Conservation (phyloP, 1,140 invertebrate genomes). For the Bicyclus anynana region DNA sequence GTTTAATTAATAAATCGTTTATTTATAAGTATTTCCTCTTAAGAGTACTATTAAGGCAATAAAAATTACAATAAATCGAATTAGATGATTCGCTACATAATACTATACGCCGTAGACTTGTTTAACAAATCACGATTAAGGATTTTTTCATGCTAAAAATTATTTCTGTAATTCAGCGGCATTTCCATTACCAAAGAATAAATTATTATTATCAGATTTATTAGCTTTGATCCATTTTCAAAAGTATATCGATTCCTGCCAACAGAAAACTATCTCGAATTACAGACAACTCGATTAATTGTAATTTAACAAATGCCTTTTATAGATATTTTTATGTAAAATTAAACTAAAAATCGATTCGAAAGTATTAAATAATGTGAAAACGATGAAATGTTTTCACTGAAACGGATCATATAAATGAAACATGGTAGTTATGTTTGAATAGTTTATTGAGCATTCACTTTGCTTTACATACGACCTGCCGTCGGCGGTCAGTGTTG, state of each 20-base stretch:
- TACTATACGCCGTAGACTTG: too few species aligned
- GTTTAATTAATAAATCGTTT: neutral
- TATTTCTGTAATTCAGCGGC: too few species aligned
- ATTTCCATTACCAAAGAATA: too few species aligned
- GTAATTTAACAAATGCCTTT: too few species aligned
- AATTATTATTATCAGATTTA: too few species aligned
- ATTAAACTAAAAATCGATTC: neutral
- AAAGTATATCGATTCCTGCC: too few species aligned
- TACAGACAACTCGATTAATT: too few species aligned
- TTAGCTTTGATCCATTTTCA: too few species aligned
- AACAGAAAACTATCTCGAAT: too few species aligned
- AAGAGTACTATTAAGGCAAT: neutral
- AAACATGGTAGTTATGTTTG: conserved; percentile 23
- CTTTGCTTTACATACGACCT: neutral
- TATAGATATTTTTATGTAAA: neutral
- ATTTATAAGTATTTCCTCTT: conserved; percentile 1
- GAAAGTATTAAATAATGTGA: neutral
- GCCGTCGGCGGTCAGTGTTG: neutral
- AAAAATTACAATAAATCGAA: neutral
- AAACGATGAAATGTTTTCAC: neutral
- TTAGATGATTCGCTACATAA: neutral
- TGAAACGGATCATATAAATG: neutral
- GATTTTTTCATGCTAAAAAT: too few species aligned
- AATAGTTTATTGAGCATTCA: conserved; percentile 20
- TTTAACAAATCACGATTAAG: too few species aligned